Evolutionary conservation across 2,113 vertebrate genomes (phyloP).

Genomic region (Panthera tigris): DNA sequence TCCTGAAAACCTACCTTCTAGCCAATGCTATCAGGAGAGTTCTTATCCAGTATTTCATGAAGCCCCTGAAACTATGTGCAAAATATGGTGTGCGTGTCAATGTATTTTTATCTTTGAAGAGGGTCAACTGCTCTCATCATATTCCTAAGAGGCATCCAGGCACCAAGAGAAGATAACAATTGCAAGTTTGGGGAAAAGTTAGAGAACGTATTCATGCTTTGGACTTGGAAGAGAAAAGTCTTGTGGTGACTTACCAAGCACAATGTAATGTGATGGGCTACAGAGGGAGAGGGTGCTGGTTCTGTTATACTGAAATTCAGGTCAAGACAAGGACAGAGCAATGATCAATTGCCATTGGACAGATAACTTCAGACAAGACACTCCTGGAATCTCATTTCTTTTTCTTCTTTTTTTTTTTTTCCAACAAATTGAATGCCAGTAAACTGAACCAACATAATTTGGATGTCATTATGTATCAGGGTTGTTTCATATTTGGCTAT

Average conservation of each 20-base stretch:
- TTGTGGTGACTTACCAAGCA: neutral
- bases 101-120: neutral
- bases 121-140: neutral
- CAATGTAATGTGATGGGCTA: neutral
- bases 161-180: neutral
- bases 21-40: fast-evolving
- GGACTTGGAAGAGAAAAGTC: neutral
- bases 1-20: neutral
- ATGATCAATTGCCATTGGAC: neutral
- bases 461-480: neutral
- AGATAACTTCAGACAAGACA: neutral
- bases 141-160: neutral
- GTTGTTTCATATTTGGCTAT: neutral
- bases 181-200: neutral
- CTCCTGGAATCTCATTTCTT: neutral
- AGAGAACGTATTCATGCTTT: neutral
- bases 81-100: neutral
- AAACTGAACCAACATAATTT: neutral
- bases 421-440: neutral
- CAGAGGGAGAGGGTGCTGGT: neutral
- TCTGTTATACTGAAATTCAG: neutral
- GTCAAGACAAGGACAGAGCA: neutral
- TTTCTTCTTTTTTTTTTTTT: neutral
- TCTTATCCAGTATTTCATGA: neutral
- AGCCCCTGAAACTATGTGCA: neutral